Conservation (phyloP, 1,140 invertebrate species). For the Apis laboriosa region DNA sequence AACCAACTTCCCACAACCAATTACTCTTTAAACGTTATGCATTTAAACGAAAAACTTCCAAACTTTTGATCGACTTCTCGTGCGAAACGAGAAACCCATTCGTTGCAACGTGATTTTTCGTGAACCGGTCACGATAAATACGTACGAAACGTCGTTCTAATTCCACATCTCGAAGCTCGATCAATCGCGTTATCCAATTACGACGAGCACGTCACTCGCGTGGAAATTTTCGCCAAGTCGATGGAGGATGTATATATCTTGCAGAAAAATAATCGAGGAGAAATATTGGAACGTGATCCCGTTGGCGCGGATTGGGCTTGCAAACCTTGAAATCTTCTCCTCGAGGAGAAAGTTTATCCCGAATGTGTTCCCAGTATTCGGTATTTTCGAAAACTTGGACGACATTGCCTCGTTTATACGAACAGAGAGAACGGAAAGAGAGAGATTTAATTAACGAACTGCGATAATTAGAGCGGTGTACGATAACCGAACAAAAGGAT, state of each 20-base stretch:
- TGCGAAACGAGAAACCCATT: too few species aligned
- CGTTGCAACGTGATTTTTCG: too few species aligned
- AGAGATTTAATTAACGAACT: constrained; percentile 53
- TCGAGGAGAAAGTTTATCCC: constrained; percentile 22
- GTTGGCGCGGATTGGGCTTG: too few species aligned
- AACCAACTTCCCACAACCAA: not conserved
- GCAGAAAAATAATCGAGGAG: not conserved
- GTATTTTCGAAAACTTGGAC: not conserved
- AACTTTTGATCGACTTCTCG: too few species aligned
- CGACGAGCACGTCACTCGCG: too few species aligned
- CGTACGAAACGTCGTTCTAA: too few species aligned
- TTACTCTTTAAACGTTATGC: not conserved
- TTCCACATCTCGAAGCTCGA: not conserved
- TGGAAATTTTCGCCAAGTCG: not conserved
- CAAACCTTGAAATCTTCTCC: constrained; percentile 5
- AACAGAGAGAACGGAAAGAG: not conserved
- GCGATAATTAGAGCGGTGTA: constrained; percentile 40
- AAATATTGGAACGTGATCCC: not conserved
- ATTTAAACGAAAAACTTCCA: too few species aligned
- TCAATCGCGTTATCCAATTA: not conserved
- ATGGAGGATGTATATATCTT: too few species aligned
- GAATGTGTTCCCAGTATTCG: not conserved
- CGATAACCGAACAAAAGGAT: constrained; percentile 36
- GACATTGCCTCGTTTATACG: not conserved
- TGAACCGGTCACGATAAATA: too few species aligned